Base-by-base conservation (phyloP, 2,888 invertebrate genomes). In the Lepetodrilus schrolli region DNA sequence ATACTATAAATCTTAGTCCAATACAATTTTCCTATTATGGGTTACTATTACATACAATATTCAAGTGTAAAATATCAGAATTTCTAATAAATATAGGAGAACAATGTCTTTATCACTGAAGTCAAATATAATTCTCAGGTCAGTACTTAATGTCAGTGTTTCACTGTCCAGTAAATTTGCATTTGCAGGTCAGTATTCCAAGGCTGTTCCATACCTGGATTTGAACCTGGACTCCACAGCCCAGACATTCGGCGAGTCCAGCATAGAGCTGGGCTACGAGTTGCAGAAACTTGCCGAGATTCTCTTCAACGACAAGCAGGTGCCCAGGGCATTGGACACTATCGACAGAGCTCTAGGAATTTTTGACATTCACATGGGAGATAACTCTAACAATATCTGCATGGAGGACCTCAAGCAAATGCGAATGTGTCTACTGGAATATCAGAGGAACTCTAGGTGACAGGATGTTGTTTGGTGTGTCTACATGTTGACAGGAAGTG, bases 221-320 rank as follows among this genome's bases (percentile, higher is more conserved):
- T 91, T 92, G 76, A 93, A 93, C 80, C 90, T 94, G 2, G 90
- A 91, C 38, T 92, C 92, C 21, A 90, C 93, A 7, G 93, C 93
- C 81, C 92, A 92, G 80, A 92, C 93, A 80, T 94, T 92, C 87
- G 94, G 94, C 0, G 90, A 91, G 0, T 92, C 92, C 66, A 94
- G 94, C 84, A 92, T 94, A 17, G 94, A 94, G 86, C 91, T 93
- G 38, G 93, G 93, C 0, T 92, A 93, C 76, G 94, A 94, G 85
- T 89, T 94, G 26, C 92, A 93, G 69, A 94, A 94, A 84, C 91
- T 93, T 21, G 92, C 93, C 0, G 93, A 94, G 78, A 91, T 94
- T 26, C 92, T 93, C 90, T 82, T 93, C 77, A 92, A 91, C 76
- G 92, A 85, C 20, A 82, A 84, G 30, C 78, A 83, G 66, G 77